Base-by-base conservation (phyloP, 2,797 vertebrate species). In the Parambassis ranga region DNA sequence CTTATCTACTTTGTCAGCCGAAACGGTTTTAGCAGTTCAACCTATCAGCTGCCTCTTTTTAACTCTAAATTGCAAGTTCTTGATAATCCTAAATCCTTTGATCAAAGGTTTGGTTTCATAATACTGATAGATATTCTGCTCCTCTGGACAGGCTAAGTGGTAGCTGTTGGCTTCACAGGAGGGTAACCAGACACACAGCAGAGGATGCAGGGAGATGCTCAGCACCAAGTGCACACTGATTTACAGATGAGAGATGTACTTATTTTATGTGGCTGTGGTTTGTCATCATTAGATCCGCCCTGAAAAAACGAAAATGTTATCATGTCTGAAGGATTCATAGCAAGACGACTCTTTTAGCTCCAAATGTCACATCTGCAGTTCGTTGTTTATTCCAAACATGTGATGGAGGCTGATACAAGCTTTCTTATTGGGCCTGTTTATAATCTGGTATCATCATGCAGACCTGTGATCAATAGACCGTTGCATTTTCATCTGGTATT, bases 51-150 rank as follows among this genome's bases (percentile, higher is more conserved):
- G 76, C 65, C 74, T 77, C 81, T 79, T 81, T 81, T 76, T 62
- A 81, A 81, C 75, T 87, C 72, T 59, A 82, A 78, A 85, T 83
- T 87, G 73, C 77, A 79, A 79, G 71, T 84, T 65, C 67, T 74
- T 71, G 76, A 87, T 87, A 90, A 90, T 89, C 82, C 83, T 43
- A 85, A 89, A 88, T 79, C 79, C 87, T 75, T 72, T 77, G 82
- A 90, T 89, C 82, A 89, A 80, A 82, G 76, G 74, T 81, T 81
- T 42, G 55, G 66, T 65, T 80, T 63, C 55, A 63, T 81, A 82
- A 76, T 56, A 23, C 74, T 79, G 75, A 84, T 83, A 82, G 68
- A 83, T 78, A 59, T 67, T 85, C 57, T 33, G 32, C 58, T 64
- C 31, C 48, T 83, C 70, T 82, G 81, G 83, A 79, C 81, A 77